Base-by-base conservation (phyloP, 2,113 vertebrate genomes). In the Sarotherodon lohbergeri region DNA sequence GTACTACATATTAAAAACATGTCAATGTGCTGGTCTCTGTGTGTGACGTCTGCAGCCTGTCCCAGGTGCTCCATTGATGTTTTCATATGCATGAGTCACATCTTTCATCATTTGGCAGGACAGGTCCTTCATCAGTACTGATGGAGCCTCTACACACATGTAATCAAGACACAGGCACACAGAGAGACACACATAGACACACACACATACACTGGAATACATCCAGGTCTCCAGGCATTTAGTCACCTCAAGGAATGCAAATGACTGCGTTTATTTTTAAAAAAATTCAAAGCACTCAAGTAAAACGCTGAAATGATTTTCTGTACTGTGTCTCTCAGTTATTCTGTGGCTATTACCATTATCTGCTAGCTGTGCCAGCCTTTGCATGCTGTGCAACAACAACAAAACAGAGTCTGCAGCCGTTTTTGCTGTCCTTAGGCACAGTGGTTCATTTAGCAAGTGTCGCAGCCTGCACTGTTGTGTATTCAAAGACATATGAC, bases 51-150 rank as follows among this genome's bases (percentile, higher is more conserved):
- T 59, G 86, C 82, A 82, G 59, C 80, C 48, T 55, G 87, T 91
- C 81, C 73, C 88, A 90, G 88, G 85, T 89, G 90, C 50, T 89
- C 59, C 63, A 90, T 22, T 94, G 86, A 90, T 90, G 78, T 87
- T 91, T 90, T 79, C 68, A 87, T 80, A 91, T 83, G 86, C 71
- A 79, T 32, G 7, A 86, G 82, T 90, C 81, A 29, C 80, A 90
- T 90, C 81, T 92, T 92, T 95, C 86, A 92, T 90, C 91, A 86
- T 89, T 88, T 79, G 48, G 81, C 52, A 56, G 57, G 88, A 90
- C 86, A 55, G 88, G 43, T 79, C 52, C 83, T 89, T 88, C 85
- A 93, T 93, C 88, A 90, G 73, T 81, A 79, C 78, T 85, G 55
- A 92, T 73, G 59, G 24, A 71, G 66, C 80, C 17, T 4, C 55